A percentile compares a stretch with the other conserved stretches of the same genome.
These are phyloP conservation scores for Acanthopagrus latus DNA, from an alignment of 2,797 vertebrate species.

Conservation along the genomic window DNA sequence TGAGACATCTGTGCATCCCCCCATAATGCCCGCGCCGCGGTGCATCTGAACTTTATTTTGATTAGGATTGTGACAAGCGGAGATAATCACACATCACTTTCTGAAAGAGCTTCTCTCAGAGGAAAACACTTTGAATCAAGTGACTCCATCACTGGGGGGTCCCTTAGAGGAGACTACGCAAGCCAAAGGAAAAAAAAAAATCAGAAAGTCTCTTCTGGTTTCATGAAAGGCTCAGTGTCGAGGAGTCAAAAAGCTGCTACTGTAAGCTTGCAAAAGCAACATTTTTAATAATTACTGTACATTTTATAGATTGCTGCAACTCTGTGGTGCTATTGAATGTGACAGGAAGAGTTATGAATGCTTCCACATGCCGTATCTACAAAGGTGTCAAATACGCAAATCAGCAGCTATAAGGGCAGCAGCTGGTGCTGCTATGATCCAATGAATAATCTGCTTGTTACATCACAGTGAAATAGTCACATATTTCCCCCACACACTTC, in stretches of 20 bases:
- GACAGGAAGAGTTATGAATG: slow-evolving; percentile 73
- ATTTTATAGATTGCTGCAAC: slow-evolving; percentile 43
- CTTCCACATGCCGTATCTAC: slow-evolving; percentile 56
- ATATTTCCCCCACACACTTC: slow-evolving; percentile 13
- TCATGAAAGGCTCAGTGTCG: slow-evolving; percentile 39
- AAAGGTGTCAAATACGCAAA: slow-evolving; percentile 59
- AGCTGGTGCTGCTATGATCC: slow-evolving; percentile 61
- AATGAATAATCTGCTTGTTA: slow-evolving; percentile 48
- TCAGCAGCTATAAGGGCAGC: slow-evolving; percentile 59
- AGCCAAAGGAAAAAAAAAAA: slow-evolving; percentile 42
- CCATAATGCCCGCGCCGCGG: slow-evolving; percentile 1
- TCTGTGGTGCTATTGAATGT: slow-evolving; percentile 51
- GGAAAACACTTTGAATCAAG: slow-evolving; percentile 62
- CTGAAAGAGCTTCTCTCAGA: slow-evolving; percentile 48
- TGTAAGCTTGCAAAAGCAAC: slow-evolving; percentile 38
- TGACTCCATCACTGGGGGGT: slow-evolving; percentile 55
- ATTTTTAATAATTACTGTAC: slow-evolving; percentile 70
- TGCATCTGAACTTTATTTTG: slow-evolving; percentile 55
- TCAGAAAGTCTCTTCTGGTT: slow-evolving; percentile 48
- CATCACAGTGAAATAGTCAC: slow-evolving; percentile 27
- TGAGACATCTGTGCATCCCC: slow-evolving; percentile 52
- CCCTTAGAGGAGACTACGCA: slow-evolving; percentile 45
- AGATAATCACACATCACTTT: slow-evolving; percentile 57
- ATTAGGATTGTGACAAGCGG: slow-evolving; percentile 52
- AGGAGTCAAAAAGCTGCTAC: slow-evolving; percentile 43